Evolutionary conservation across 2,888 invertebrate genomes (phyloP), one percentile per base, ranked within the genome.

Genomic region (Apamea monoglypha): DNA sequence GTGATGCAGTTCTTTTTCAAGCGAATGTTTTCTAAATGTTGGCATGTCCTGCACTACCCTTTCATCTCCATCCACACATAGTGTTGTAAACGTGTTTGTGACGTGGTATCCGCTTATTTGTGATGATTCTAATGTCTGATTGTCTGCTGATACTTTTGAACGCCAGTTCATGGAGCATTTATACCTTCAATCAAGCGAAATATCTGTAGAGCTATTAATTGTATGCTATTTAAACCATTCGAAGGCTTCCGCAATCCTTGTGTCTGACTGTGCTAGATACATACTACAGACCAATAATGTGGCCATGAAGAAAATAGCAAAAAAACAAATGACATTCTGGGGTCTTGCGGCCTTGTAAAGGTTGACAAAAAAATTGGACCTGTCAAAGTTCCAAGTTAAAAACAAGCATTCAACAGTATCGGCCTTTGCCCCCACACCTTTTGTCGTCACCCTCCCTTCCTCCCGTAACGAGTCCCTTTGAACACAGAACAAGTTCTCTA

Each of bases 401-500:
- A 50, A 25, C 16, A 64, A 47, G 5, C 74, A 83, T 86, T 86
- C 83, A 83, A 82, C 69, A 88, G 80, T 87, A 87, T 72, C 47
- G 64, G 87, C 64, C 12, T n/a, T 12, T 32, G 10, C 10, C 67
- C 64, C 76, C 74, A 53, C 73, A 79, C 63, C 82, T 73, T 67
- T 50, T 67, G 47, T 50, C 47, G 59, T 78, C n/a, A 25, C 70
- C 69, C 80, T 79, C 80, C 73, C 76, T 67, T 74, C 74, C 63
- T 59, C 80, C 82, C 79, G 53, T 86, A 89, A 87, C 79, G 50
- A 12, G 36, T n/a, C 66, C 77, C 47, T 90, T 72, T 89, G 82
- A 89, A 79, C 81, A 74, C 97, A 98, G 98, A 98, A 97, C 90
- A 98, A 98, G 94, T 98, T 98, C 95, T 98, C 98, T 87, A 98